Evolutionary conservation across 2,113 vertebrate genomes (phyloP).

Genomic region (Epinephelus cyanopodus): DNA sequence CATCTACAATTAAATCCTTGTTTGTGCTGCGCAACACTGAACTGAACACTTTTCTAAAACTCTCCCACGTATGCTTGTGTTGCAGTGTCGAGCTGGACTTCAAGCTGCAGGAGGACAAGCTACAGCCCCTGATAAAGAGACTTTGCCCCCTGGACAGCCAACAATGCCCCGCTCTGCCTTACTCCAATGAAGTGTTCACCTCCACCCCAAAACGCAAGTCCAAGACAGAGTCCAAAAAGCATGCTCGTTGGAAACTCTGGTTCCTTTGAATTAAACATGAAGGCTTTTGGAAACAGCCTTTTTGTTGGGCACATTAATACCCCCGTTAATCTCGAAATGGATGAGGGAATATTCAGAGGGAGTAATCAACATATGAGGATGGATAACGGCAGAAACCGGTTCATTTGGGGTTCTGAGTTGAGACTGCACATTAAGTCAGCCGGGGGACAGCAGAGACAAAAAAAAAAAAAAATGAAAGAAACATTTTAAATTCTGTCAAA

Average conservation of each 20-base stretch:
- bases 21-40: neutral
- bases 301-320: slow-evolving; percentile 49
- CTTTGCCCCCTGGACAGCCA: slow-evolving; percentile 92
- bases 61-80: slow-evolving; percentile 46
- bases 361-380: slow-evolving; percentile 44
- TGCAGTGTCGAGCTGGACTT: slow-evolving; percentile 97
- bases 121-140: slow-evolving; percentile 96
- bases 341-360: slow-evolving; percentile 70
- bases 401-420: slow-evolving; percentile 54
- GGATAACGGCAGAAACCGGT: slow-evolving; percentile 44
- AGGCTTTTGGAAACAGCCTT: slow-evolving; percentile 57
- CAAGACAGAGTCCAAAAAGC: slow-evolving; percentile 99
- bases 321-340: slow-evolving; percentile 77
- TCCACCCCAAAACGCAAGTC: slow-evolving; percentile 98
- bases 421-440: slow-evolving; percentile 58
- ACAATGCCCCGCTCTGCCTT: slow-evolving; percentile 95
- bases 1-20: neutral
- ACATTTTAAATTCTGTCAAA: slow-evolving; percentile 60
- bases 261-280: slow-evolving; percentile 89
- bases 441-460: slow-evolving; percentile 52
- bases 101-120: slow-evolving; percentile 97
- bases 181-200: slow-evolving; percentile 94
- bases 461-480: neutral
- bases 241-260: slow-evolving; percentile 99
- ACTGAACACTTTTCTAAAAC: neutral